Base-by-base conservation (phyloP, 2,888 invertebrate genomes). In the Cepaea hortensis region DNA sequence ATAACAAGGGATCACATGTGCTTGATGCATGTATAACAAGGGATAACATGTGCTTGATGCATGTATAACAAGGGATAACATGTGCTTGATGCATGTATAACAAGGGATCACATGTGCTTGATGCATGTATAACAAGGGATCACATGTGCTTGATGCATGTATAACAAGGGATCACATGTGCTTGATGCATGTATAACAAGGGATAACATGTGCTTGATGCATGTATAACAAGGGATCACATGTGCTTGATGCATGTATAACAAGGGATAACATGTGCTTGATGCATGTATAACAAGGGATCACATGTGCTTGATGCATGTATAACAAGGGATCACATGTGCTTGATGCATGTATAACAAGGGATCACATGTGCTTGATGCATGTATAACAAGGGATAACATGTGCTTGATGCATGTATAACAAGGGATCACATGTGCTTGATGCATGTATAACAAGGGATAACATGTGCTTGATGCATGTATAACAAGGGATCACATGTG, bases 381-480 rank as follows among this genome's bases (percentile, higher is more conserved):
- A 96, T 96, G 85, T 15, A 61, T 23, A 61, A 7, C 6, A 7
- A 75, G 11, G 3, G 73, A 23, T 35, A 81, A 15, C 18, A 79
- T 15, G 65, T n/a, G n/a, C n/a, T n/a, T n/a, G n/a, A n/a, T 98
- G 96, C 90, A 96, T 96, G 85, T 15, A 61, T 23, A 61, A 7
- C 6, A 7, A 75, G 11, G 3, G 73, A 23, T 35, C 80, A 15
- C 18, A 79, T 15, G 65, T n/a, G n/a, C n/a, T n/a, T n/a, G n/a
- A n/a, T 98, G 96, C 90, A 96, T 96, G 85, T 15, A 61, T 23
- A 61, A 7, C 6, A 7, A 75, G 11, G 3, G 73, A 23, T 35
- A 81, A 15, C 18, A 79, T 15, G 65, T n/a, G n/a, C n/a, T n/a
- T n/a, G n/a, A n/a, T 98, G 96, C 90, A 96, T 96, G 85, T 15